These are phyloP conservation scores for Ploceus nigricollis DNA, from an alignment of 2,113 vertebrate genomes.

Conservation along the genomic window DNA sequence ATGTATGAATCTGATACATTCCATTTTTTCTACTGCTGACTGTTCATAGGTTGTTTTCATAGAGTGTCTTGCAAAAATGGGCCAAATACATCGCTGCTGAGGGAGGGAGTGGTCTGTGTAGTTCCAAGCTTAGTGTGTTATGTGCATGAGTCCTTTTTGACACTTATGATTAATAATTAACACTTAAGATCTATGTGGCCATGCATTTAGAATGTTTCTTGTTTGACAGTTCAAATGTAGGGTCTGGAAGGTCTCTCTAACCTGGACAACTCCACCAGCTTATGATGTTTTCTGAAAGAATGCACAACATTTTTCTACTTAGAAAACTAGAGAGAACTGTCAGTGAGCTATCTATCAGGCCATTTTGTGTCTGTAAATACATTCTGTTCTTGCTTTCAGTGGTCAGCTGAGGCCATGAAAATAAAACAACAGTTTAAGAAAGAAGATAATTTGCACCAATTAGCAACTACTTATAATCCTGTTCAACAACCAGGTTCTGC, in stretches of 20 bases:
- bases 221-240: neutral
- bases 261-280: neutral
- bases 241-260: neutral
- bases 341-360: neutral
- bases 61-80: neutral
- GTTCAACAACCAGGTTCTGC: neutral
- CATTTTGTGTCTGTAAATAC: neutral
- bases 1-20: neutral
- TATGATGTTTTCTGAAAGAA: neutral
- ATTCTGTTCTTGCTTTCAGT: neutral
- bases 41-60: neutral
- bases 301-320: neutral
- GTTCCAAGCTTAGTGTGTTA: rapidly evolving
- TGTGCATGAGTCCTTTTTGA: neutral
- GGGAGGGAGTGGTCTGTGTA: rapidly evolving
- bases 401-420: neutral
- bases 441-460: neutral
- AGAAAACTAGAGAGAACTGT: neutral
- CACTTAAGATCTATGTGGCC: neutral
- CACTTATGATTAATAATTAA: neutral
- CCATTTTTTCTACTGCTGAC: neutral
- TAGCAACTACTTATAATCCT: neutral
- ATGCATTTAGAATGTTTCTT: neutral
- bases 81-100: neutral
- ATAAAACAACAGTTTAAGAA: neutral